These are phyloP conservation scores for Drosophila pseudoobscura DNA, from an alignment of 1,140 invertebrate species.

Conservation along the genomic window DNA sequence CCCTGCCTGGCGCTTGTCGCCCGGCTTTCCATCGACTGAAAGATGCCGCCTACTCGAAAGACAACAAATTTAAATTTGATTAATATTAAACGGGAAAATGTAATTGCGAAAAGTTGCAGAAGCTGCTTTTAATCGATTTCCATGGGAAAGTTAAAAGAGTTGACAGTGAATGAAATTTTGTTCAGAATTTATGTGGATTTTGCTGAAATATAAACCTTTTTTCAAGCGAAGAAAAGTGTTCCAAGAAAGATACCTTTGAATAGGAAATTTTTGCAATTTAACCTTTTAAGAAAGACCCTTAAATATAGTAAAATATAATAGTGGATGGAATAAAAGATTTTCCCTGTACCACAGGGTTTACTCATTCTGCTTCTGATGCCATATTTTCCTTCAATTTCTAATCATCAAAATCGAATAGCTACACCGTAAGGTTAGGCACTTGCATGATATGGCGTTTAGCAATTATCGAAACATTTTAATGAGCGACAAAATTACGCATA, in stretches of 20 bases:
- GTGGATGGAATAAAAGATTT: too few relatives aligned
- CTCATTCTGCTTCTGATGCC: too few relatives aligned
- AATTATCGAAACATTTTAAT: slow-evolving; percentile 72
- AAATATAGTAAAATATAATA: too few relatives aligned
- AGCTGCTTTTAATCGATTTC: slow-evolving; percentile 40
- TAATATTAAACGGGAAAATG: slow-evolving; percentile 58
- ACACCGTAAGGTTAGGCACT: slow-evolving; percentile 20
- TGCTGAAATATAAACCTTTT: too few relatives aligned
- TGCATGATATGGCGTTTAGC: slow-evolving; percentile 42
- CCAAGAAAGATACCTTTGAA: too few relatives aligned
- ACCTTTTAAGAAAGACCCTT: too few relatives aligned
- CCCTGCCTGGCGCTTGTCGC: slow-evolving; percentile 38
- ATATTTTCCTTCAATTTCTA: too few relatives aligned
- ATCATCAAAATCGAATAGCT: slow-evolving; percentile 4
- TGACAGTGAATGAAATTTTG: too few relatives aligned
- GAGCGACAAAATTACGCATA: slow-evolving; percentile 59
- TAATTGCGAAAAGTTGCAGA: slow-evolving; percentile 53
- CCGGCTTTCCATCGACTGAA: slow-evolving; percentile 11
- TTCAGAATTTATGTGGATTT: too few relatives aligned
- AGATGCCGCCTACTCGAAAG: slow-evolving; percentile 62
- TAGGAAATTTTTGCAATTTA: too few relatives aligned
- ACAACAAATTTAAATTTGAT: slow-evolving; percentile 73
- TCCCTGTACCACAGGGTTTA: too few relatives aligned
- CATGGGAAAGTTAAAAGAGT: slow-evolving; percentile 29
- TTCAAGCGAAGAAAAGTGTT: too few relatives aligned